Evolutionary conservation across 2,888 invertebrate species (phyloP).

Genomic region (Onchidella celtica): DNA sequence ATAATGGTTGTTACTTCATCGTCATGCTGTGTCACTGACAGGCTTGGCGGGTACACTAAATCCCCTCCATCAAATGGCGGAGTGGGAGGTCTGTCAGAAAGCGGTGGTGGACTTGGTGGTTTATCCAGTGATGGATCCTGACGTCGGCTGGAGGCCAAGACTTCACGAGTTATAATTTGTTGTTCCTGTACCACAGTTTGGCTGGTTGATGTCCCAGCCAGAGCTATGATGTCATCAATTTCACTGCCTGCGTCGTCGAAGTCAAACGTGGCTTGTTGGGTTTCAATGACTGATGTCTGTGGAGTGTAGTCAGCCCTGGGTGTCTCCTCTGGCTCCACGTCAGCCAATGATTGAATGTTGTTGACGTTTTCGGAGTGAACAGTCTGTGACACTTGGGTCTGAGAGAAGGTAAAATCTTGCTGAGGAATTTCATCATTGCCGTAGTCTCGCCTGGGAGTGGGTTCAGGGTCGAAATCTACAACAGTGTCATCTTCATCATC

Average conservation of each 20-base stretch:
- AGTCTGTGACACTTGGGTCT: too few relatives aligned
- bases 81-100: neutral
- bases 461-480: conserved; percentile 9
- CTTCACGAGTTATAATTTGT: neutral
- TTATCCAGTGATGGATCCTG: conserved; percentile 23
- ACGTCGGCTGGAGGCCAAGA: neutral
- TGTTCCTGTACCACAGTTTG: neutral
- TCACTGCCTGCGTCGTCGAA: neutral
- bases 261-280: neutral
- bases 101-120: conserved; percentile 28
- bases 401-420: neutral
- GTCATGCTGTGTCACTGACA: neutral
- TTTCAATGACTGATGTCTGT: neutral
- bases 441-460: conserved; percentile 4
- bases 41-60: neutral
- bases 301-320: conserved; percentile 6
- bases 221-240: conserved; percentile 10
- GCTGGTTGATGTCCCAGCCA: neutral
- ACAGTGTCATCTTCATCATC: neutral
- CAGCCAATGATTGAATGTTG: neutral
- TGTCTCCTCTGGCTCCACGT: neutral
- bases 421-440: neutral
- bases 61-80: conserved; percentile 4
- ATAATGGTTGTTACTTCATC: neutral
- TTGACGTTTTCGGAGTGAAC: neutral